phyloP scores from a whole-genome alignment of 2,888 invertebrate genomes.

The Tortricodes alternella region DNA sequence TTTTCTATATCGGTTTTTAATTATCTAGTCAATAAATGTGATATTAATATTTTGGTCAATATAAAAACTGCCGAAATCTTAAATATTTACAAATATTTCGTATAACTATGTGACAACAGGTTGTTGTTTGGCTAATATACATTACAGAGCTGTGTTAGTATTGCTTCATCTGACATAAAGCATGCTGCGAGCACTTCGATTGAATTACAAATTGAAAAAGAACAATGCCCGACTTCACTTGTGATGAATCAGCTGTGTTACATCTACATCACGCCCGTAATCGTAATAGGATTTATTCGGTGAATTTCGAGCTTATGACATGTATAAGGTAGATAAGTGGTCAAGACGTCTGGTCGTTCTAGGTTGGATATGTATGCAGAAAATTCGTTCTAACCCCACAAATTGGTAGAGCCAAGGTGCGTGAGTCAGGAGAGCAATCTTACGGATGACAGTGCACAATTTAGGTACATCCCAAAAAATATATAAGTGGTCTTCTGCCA shows the following conservation, averaged over 20 bases:
- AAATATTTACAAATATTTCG: background rate
- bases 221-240: conserved; percentile 56
- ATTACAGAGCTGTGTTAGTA: conserved; percentile 42
- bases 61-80: background rate
- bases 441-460: too few species aligned
- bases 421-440: too few species aligned
- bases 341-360: too few species aligned
- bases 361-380: too few species aligned
- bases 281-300: conserved; percentile 34
- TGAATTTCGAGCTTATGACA: background rate
- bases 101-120: background rate
- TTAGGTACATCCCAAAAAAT: too few species aligned
- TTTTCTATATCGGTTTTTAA: too few species aligned
- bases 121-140: conserved; percentile 5
- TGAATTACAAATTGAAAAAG: conserved; percentile 66
- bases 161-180: conserved; percentile 65
- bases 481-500: too few species aligned
- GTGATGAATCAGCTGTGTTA: conserved; percentile 55
- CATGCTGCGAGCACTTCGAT: conserved; percentile 64
- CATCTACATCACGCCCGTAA: conserved; percentile 45
- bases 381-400: too few species aligned
- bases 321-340: too few species aligned
- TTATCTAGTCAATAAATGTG: background rate
- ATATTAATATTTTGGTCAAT: background rate
- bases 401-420: too few species aligned